phyloP scores from a whole-genome alignment of 2,888 invertebrate genomes.

The Hermodice carunculata region DNA sequence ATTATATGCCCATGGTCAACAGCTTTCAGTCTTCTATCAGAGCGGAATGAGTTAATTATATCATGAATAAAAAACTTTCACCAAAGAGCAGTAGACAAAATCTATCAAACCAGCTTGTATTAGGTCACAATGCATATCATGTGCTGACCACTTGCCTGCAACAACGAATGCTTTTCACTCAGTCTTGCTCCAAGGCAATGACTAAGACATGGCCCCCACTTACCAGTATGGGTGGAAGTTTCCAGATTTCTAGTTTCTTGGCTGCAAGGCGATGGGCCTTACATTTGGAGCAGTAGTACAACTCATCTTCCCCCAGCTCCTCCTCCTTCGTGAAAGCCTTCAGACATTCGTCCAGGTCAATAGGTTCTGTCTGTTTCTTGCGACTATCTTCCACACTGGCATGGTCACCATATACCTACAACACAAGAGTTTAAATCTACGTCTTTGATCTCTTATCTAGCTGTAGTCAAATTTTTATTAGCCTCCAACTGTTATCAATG shows the following conservation, averaged over 20 bases:
- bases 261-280: conserved; percentile 86
- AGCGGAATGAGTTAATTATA: too few relatives aligned
- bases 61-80: too few relatives aligned
- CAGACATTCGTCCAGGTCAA: conserved; percentile 86
- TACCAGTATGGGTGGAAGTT: conserved; percentile 88
- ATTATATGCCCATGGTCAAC: too few relatives aligned
- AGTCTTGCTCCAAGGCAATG: too few relatives aligned
- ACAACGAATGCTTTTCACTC: too few relatives aligned
- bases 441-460: not conserved
- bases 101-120: too few relatives aligned
- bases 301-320: conserved; percentile 81
- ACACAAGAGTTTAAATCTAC: not conserved
- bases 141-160: too few relatives aligned
- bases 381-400: conserved; percentile 79
- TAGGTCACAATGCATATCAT: too few relatives aligned
- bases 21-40: too few relatives aligned
- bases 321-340: conserved; percentile 91
- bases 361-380: conserved; percentile 83
- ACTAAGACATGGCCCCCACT: too few relatives aligned
- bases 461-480: not conserved
- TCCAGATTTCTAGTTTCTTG: conserved; percentile 93
- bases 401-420: conserved; percentile 82
- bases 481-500: too few relatives aligned
- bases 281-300: conserved; percentile 88
- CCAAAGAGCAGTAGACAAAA: too few relatives aligned